Evolutionary conservation across 2,888 invertebrate species (phyloP).

Genomic region (Sicus ferrugineus): DNA sequence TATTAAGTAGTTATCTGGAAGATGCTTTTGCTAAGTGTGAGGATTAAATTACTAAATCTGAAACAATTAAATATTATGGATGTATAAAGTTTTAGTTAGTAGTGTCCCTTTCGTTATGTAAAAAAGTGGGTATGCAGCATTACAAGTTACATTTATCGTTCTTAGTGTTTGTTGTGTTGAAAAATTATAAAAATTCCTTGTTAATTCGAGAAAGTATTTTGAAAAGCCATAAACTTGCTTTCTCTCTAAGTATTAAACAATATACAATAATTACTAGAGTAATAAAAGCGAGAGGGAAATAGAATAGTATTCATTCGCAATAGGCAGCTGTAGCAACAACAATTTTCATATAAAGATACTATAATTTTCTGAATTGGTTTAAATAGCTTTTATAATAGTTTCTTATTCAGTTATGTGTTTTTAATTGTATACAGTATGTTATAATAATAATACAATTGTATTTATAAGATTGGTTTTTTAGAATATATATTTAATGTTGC

Average conservation of each 20-base stretch:
- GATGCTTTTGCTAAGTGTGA: neutral
- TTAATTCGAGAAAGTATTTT: conserved; percentile 43
- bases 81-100: conserved; percentile 38
- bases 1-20: too few species aligned
- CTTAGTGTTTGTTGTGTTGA: conserved; percentile 24
- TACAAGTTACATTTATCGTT: conserved; percentile 24
- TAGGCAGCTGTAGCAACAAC: conserved; percentile 41
- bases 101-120: conserved; percentile 30
- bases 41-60: conserved; percentile 2
- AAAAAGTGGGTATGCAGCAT: conserved; percentile 28
- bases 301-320: conserved; percentile 33
- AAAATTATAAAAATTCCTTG: conserved; percentile 43
- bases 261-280: conserved; percentile 32
- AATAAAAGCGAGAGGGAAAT: conserved; percentile 32
- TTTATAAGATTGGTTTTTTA: conserved; percentile 36
- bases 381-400: conserved; percentile 36
- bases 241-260: conserved; percentile 23
- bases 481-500: conserved; percentile 36
- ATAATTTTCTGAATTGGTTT: conserved; percentile 21
- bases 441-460: conserved; percentile 27
- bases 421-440: conserved; percentile 26
- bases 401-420: conserved; percentile 22
- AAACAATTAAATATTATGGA: conserved; percentile 9
- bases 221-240: too few species aligned
- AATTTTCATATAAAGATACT: conserved; percentile 15